These are phyloP conservation scores for Lepidocyrtinus sp. DNA, from an alignment of 2,888 invertebrate genomes.

Conservation along the genomic window DNA sequence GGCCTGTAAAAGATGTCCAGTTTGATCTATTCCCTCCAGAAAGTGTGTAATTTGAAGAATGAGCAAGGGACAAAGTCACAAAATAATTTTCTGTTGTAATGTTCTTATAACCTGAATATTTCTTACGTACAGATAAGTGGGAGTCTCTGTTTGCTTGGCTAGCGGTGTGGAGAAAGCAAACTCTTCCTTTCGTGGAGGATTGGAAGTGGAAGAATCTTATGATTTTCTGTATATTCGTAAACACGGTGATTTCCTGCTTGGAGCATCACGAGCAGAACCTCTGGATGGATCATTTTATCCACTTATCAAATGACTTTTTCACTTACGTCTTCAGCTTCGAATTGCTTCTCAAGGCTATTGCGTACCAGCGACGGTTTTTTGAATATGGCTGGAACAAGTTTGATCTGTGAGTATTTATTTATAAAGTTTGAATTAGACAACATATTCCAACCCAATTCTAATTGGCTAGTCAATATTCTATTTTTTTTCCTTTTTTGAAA, in stretches of 20 bases:
- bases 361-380: slow-evolving; percentile 93
- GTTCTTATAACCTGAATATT: not conserved
- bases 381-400: slow-evolving; percentile 97
- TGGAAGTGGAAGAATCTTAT: slow-evolving; percentile 21
- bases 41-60: no score
- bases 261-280: slow-evolving; percentile 12
- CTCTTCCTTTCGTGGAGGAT: slow-evolving; percentile 5
- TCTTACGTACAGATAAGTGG: slow-evolving; percentile 11
- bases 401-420: slow-evolving; percentile 96
- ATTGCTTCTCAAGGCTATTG: slow-evolving; percentile 92
- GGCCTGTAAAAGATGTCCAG: not conserved
- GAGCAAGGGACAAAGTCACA: no score
- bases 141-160: not conserved
- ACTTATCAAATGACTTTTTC: slow-evolving; percentile 81
- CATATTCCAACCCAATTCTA: no score
- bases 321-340: slow-evolving; percentile 95
- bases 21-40: slow-evolving; percentile 1
- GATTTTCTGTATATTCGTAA: slow-evolving; percentile 20
- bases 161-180: not conserved
- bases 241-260: slow-evolving; percentile 23
- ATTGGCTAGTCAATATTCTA: no score
- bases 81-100: not conserved
- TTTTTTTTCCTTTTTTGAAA: not conserved
- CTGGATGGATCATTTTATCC: slow-evolving; percentile 19
- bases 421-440: no score